A percentile compares a stretch with the other conserved stretches of the same genome.
These are phyloP conservation scores for Carabus problematicus DNA, from an alignment of 2,888 invertebrate genomes.

Conservation along the genomic window DNA sequence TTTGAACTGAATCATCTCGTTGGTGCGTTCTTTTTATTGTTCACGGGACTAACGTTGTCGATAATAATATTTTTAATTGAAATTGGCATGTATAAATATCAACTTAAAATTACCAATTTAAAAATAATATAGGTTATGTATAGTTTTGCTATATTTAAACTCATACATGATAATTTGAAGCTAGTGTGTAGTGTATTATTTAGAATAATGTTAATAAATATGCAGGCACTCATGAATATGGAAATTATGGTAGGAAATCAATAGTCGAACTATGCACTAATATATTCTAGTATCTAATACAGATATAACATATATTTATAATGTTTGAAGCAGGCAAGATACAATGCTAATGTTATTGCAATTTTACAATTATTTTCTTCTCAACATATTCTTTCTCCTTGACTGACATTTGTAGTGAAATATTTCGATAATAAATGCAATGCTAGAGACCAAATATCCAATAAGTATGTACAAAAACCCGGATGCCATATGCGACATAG, in stretches of 20 bases:
- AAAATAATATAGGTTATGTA: neutral
- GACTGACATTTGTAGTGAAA: slow-evolving; percentile 3
- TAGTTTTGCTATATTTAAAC: neutral
- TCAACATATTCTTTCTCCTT: neutral
- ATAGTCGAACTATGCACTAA: too few species aligned
- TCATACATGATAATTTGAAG: neutral
- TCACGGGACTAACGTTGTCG: slow-evolving; percentile 4
- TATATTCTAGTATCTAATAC: too few species aligned
- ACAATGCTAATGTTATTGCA: too few species aligned
- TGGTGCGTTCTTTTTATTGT: slow-evolving; percentile 12
- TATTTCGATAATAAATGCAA: slow-evolving; percentile 19
- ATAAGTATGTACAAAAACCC: slow-evolving; percentile 19
- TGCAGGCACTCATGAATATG: too few species aligned
- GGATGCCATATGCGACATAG: slow-evolving; percentile 1
- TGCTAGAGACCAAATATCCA: slow-evolving; percentile 17
- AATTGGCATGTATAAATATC: slow-evolving; percentile 4
- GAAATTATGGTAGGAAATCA: too few species aligned
- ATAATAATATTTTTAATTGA: slow-evolving; percentile 10
- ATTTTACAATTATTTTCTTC: neutral
- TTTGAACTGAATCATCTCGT: slow-evolving; percentile 16
- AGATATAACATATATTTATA: too few species aligned
- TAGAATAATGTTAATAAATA: neutral
- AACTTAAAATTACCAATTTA: slow-evolving; percentile 7
- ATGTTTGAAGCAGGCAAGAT: too few species aligned
- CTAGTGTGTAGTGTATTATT: neutral